A percentile compares a stretch with the other conserved stretches of the same genome.
Evolutionary conservation across 1,140 invertebrate species (phyloP).

Genomic region (Belonocnema kinseyi): DNA sequence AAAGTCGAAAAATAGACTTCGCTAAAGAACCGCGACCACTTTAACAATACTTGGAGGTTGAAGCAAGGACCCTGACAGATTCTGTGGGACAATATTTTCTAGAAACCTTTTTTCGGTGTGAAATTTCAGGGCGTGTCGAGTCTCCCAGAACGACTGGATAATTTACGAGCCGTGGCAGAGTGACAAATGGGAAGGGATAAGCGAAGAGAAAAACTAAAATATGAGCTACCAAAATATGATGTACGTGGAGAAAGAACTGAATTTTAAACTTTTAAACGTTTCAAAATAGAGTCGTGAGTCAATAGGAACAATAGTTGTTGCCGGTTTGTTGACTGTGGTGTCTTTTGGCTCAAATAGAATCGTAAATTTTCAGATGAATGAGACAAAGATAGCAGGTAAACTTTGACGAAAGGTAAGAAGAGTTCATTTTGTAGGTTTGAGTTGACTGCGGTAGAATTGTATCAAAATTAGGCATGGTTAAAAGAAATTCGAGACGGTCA

Average conservation of each 20-base stretch:
- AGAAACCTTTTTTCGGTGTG: neutral
- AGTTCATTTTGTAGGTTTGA: no score
- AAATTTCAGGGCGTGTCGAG: slow-evolving; percentile 15
- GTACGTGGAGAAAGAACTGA: neutral
- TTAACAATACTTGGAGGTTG: slow-evolving; percentile 1
- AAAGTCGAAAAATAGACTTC: neutral
- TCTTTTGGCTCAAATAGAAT: no score
- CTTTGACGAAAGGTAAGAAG: no score
- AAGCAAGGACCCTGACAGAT: neutral
- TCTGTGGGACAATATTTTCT: neutral
- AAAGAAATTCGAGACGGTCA: no score
- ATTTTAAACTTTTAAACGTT: neutral
- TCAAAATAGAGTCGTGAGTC: neutral
- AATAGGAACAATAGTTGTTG: no score
- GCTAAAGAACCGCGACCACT: slow-evolving; percentile 7
- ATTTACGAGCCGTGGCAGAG: slow-evolving; percentile 2
- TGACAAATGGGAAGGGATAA: slow-evolving; percentile 1
- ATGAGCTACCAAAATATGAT: neutral
- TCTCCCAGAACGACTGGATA: neutral
- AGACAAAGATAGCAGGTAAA: no score
- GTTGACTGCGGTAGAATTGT: no score
- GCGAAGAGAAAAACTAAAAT: slow-evolving; percentile 8
- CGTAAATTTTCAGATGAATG: no score
- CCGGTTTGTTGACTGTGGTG: no score
- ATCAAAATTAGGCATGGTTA: no score